Evolutionary conservation across 2,888 invertebrate species (phyloP).

Genomic region (Drosophila yooni): DNA sequence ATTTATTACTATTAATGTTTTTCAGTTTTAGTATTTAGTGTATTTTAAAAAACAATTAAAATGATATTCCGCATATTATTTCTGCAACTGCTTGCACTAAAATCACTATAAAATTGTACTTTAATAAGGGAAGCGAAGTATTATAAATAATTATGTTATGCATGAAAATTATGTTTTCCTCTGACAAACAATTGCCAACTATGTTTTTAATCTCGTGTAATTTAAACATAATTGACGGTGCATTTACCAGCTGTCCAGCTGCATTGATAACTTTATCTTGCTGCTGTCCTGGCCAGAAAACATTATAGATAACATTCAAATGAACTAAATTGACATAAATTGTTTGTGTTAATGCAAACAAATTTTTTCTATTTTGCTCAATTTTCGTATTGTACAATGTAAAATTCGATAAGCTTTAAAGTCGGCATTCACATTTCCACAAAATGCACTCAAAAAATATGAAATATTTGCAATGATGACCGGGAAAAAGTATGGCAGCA

Average conservation of each 20-base stretch:
- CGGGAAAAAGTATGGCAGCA: slow-evolving; percentile 7
- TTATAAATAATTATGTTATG: neutral
- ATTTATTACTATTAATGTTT: neutral
- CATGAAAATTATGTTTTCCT: neutral
- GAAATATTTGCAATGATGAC: slow-evolving; percentile 27
- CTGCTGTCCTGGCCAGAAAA: neutral
- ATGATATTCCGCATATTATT: neutral
- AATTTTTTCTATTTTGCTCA: neutral
- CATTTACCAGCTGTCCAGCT: neutral
- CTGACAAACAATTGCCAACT: neutral
- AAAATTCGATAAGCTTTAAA: slow-evolving; percentile 16
- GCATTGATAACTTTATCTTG: neutral
- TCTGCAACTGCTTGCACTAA: neutral
- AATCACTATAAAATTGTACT: neutral
- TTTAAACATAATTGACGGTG: neutral
- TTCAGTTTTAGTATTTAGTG: no score
- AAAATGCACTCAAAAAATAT: slow-evolving; percentile 18
- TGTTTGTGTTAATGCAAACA: neutral
- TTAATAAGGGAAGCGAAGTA: neutral
- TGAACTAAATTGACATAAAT: neutral
- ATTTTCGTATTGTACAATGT: neutral
- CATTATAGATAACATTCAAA: neutral
- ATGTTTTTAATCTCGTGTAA: neutral
- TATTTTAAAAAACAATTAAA: no score
- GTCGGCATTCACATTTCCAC: slow-evolving; percentile 22